A percentile compares a stretch with the other conserved stretches of the same genome.
Evolutionary conservation across 2,797 vertebrate genomes (phyloP).

Genomic region (Prionace glauca): DNA sequence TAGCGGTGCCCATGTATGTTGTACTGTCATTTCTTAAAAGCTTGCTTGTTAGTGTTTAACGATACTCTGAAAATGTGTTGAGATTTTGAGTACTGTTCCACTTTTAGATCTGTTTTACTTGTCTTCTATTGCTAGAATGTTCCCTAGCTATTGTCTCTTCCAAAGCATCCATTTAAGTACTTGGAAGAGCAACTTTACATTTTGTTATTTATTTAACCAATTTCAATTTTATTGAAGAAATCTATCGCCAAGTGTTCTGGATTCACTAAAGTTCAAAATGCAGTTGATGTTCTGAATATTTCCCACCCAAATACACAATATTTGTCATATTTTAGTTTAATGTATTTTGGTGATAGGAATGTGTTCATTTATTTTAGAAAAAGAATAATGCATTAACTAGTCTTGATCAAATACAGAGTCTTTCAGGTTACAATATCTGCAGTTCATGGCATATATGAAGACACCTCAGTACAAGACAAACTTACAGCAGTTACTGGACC

Average conservation of each 20-base stretch:
- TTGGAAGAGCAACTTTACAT: background rate
- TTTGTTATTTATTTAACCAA: background rate
- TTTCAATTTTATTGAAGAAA: background rate
- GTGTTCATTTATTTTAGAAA: background rate
- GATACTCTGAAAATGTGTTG: too few relatives aligned
- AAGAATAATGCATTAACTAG: background rate
- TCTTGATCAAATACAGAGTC: slow-evolving; percentile 67
- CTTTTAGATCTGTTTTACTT: too few relatives aligned
- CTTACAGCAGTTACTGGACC: slow-evolving; percentile 85
- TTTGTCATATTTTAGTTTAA: background rate
- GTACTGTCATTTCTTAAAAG: background rate
- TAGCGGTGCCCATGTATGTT: background rate
- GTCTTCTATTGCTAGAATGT: background rate
- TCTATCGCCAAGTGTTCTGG: background rate
- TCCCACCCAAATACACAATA: background rate
- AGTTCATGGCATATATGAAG: slow-evolving; percentile 93
- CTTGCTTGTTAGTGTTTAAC: background rate
- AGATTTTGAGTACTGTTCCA: background rate
- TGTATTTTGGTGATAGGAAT: background rate
- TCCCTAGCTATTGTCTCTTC: background rate
- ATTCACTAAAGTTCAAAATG: background rate
- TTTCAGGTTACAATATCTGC: slow-evolving; percentile 91
- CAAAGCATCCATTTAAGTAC: background rate
- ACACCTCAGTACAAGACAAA: slow-evolving; percentile 88
- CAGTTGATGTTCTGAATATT: background rate